Evolutionary conservation across 2,113 vertebrate genomes (phyloP), one percentile per base, ranked within the genome.

Genomic region (Lycocorax pyrrhopterus): DNA sequence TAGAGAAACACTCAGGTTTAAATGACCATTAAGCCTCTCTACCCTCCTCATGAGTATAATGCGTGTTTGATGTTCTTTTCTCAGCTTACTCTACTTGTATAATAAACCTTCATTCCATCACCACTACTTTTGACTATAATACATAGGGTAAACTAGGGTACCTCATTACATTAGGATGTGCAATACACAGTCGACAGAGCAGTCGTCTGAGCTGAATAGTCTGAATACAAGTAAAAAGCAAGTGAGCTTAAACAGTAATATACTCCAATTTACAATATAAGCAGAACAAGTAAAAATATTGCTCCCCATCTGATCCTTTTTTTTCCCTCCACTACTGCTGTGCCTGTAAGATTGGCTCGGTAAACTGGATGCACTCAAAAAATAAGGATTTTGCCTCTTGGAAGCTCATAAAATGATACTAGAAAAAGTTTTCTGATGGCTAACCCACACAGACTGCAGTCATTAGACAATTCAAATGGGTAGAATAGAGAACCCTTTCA

Each of bases 371-470:
- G 93, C 92, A 84, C 87, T 94, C 64, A 96, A 96, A 98, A 98
- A 97, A 97, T 97, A 97, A 97, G 97, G 79, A 96, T 87, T 97
- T 92, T 97, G 97, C 97, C 96, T 97, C 95, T 96, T 96, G 97
- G 98, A 98, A 98, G 97, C 97, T 97, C 97, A 96, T 96, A 97
- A 98, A 98, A 97, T 87, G 90, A 95, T 96, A 90, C 84, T 97
- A 98, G 96, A 97, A 97, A 95, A 95, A 94, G 85, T 84, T 97
- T 96, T 97, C 88, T 96, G 94, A 82, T 74, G 27, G 91, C 81
- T 95, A 96, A 92, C 96, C 97, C 98, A 89, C 97, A 93, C 32
- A 72, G 96, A 95, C 97, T 91, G 97, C 96, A 97, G 97, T 97
- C 96, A 91, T 89, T 73, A 94, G 95, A 95, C 96, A 96, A 96